phyloP scores from a whole-genome alignment of 2,797 vertebrate genomes.

The Aphelocoma californica region DNA sequence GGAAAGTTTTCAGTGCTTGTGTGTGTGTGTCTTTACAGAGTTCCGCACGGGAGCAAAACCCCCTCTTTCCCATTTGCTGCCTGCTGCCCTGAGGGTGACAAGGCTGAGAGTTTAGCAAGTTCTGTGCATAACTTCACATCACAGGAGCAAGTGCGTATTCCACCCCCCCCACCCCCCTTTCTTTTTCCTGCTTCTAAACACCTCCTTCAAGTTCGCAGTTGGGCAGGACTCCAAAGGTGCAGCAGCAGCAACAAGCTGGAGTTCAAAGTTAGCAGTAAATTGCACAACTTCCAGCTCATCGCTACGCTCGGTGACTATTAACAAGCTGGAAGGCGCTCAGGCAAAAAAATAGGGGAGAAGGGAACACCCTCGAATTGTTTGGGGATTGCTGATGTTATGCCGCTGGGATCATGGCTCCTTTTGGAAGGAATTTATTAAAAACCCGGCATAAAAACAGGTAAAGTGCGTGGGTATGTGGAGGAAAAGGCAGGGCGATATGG shows the following conservation, averaged over 20 bases:
- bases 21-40: neutral
- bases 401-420: constrained; percentile 86
- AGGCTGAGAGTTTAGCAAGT: constrained; percentile 58
- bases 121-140: constrained; percentile 62
- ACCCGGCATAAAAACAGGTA: constrained; percentile 92
- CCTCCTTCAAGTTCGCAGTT: constrained; percentile 71
- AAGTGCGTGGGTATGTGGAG: neutral
- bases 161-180: neutral
- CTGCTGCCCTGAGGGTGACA: constrained; percentile 42
- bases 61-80: constrained; percentile 11
- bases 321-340: constrained; percentile 55
- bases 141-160: constrained; percentile 46
- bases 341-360: constrained; percentile 42
- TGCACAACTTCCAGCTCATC: constrained; percentile 78
- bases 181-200: constrained; percentile 69
- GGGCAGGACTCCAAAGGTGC: constrained; percentile 80
- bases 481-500: neutral
- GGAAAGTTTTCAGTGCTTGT: constrained; percentile 22
- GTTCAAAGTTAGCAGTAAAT: constrained; percentile 78
- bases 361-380: constrained; percentile 26
- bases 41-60: constrained; percentile 23
- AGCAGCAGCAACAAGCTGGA: constrained; percentile 69
- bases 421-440: constrained; percentile 91
- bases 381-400: constrained; percentile 31
- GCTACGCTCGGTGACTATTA: constrained; percentile 65